phyloP scores from a whole-genome alignment of 1,140 invertebrate species.

The Platyura marginata region DNA sequence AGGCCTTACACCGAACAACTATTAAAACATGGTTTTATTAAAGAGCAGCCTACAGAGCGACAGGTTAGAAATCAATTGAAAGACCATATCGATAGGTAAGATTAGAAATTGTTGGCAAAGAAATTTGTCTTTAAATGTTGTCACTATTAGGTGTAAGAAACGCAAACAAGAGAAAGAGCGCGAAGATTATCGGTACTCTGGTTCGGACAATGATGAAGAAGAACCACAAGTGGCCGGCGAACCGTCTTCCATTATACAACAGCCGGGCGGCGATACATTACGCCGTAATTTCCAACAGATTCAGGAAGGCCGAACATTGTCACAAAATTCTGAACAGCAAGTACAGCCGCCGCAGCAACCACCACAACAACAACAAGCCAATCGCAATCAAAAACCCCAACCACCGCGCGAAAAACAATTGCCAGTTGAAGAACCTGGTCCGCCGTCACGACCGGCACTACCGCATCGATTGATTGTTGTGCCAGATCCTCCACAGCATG shows the following conservation, averaged over 20 bases:
- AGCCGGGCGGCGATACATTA: conserved; percentile 74
- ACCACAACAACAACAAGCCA: conserved; percentile 23
- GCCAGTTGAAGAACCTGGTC: conserved; percentile 54
- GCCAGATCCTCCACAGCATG: conserved; percentile 37
- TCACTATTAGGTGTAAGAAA: conserved; percentile 49
- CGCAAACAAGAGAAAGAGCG: conserved; percentile 79
- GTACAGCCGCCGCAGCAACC: conserved; percentile 25
- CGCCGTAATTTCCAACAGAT: conserved; percentile 95
- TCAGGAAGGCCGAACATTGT: conserved; percentile 61
- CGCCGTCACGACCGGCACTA: conserved; percentile 64
- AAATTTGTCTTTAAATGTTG: neutral
- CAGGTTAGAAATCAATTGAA: conserved; percentile 97
- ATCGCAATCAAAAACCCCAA: conserved; percentile 24
- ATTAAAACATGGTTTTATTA: conserved; percentile 92
- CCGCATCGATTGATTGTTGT: conserved; percentile 74
- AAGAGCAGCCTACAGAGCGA: conserved; percentile 91
- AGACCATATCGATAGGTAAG: conserved; percentile 86
- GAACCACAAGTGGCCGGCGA: conserved; percentile 68
- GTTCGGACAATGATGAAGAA: conserved; percentile 78
- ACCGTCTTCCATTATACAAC: conserved; percentile 77
- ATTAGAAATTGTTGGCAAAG: neutral
- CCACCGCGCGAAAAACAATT: conserved; percentile 22
- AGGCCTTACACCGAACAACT: conserved; percentile 96
- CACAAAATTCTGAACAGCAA: conserved; percentile 19
- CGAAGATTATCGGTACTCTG: conserved; percentile 68